A percentile compares a stretch with the other conserved stretches of the same genome.
Evolutionary conservation across 2,113 vertebrate species (phyloP).

Genomic region (Gallinago paraguaiae): DNA sequence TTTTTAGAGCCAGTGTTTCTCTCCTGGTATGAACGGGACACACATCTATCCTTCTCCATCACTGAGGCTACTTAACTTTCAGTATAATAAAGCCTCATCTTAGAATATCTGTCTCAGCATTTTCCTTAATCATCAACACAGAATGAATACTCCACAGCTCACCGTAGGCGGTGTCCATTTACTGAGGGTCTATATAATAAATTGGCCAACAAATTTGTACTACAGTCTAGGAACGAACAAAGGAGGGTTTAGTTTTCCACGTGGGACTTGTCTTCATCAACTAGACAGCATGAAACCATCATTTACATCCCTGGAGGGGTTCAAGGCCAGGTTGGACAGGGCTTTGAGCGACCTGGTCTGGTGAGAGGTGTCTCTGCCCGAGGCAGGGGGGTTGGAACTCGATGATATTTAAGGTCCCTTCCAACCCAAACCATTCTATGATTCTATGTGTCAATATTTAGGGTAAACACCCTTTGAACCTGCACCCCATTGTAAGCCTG

Average conservation of each 20-base stretch:
- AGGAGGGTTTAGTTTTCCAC: background rate
- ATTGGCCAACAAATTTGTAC: background rate
- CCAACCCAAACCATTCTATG: no score
- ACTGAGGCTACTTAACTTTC: background rate
- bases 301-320: background rate
- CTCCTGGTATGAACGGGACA: background rate
- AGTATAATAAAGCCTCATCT: background rate
- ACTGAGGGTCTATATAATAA: background rate
- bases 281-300: background rate
- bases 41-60: background rate
- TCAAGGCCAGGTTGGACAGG: no score
- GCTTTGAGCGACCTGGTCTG: no score
- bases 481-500: no score
- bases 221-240: background rate
- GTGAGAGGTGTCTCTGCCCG: no score
- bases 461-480: background rate
- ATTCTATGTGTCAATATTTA: background rate
- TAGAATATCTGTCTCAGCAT: background rate
- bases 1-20: background rate
- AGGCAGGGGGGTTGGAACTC: no score
- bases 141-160: background rate
- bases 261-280: background rate
- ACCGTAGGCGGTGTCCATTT: background rate
- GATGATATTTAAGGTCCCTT: no score
- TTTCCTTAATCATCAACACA: background rate